Conservation (phyloP, 2,888 invertebrate genomes). For the Eucera pruinosa region DNA sequence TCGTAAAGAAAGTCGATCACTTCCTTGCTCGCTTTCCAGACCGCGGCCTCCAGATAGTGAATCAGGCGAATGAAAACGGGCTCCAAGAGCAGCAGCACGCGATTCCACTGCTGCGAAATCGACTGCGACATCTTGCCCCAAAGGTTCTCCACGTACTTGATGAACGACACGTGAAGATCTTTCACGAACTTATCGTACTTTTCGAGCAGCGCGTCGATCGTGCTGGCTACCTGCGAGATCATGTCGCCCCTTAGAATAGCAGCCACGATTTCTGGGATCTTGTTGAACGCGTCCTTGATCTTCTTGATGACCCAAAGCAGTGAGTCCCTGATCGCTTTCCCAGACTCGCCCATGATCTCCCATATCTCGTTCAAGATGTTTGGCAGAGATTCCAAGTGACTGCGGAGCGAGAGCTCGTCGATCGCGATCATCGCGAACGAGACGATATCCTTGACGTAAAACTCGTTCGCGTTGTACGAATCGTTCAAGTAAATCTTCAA, state of each 20-base stretch:
- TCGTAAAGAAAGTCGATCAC: constrained; percentile 93
- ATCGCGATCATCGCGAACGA: constrained; percentile 89
- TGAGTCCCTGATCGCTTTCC: constrained; percentile 91
- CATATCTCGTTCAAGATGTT: constrained; percentile 93
- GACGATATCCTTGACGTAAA: constrained; percentile 92
- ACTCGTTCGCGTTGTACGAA: constrained; percentile 92
- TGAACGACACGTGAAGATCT: constrained; percentile 89
- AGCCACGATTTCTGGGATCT: constrained; percentile 89
- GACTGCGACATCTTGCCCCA: constrained; percentile 89
- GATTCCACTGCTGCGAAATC: constrained; percentile 90
- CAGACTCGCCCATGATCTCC: constrained; percentile 94
- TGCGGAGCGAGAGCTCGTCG: constrained; percentile 91
- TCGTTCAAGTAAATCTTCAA: constrained; percentile 90
- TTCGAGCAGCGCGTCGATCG: constrained; percentile 89
- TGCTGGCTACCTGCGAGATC: constrained; percentile 89
- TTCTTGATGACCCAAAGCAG: constrained; percentile 90
- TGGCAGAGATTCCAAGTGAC: constrained; percentile 91
- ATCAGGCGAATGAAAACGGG: constrained; percentile 91
- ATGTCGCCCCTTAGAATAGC: constrained; percentile 91
- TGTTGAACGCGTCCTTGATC: constrained; percentile 89
- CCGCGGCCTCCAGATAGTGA: constrained; percentile 90
- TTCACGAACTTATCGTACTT: constrained; percentile 93
- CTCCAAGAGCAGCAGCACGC: constrained; percentile 89
- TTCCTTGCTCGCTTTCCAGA: constrained; percentile 90
- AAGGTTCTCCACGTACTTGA: constrained; percentile 90